Evolutionary conservation across 1,140 invertebrate species (phyloP), one percentile per base, ranked within the genome.

Genomic region (Lanistes nyassanus): DNA sequence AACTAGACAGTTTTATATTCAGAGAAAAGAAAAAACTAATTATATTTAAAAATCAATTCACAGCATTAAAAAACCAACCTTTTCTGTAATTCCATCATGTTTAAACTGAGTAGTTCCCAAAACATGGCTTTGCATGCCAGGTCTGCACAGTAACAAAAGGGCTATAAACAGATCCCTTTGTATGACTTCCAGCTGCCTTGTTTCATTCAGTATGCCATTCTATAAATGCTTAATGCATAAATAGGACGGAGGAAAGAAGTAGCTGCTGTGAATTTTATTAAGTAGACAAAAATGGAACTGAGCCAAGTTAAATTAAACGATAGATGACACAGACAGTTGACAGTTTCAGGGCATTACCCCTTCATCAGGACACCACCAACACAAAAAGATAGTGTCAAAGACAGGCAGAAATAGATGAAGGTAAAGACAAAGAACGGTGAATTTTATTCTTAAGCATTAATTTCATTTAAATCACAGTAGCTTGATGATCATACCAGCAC

Each of bases 61-160:
- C 5, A 47, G 67, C 51, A 53, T 64, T 51, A 34, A 26, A 55
- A 3, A 36, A 86, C 80, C 84, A 76, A 88, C 87, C 51, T 84
- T 90, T 84, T 90, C 89, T 42, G 88, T 90, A 21, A 90, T 79
- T 56, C 84, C 86, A 81, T 90, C 89, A 36, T 78, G 80, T 71
- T 81, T 84, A 74, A 86, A 90, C 69, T 86, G 84, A 23, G 80
- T 76, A 74, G 81, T 83, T 26, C 80, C 75, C 62, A 84, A 56
- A 80, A 88, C 79, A 62, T 83, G 74, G 31, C 81, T 65, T 69
- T 81, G 83, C 51, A 83, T 82, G 66, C 83, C 82, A 3, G 83
- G 81, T 39, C 86, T 88, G n/a, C 1, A 60, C 1, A 60, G 0
- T 1, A 60, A 60, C n/a, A 60, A 60, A 26, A 58, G 7, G n/a